Base-by-base conservation (phyloP, 2,888 invertebrate species). In the Emmelina monodactyla region DNA sequence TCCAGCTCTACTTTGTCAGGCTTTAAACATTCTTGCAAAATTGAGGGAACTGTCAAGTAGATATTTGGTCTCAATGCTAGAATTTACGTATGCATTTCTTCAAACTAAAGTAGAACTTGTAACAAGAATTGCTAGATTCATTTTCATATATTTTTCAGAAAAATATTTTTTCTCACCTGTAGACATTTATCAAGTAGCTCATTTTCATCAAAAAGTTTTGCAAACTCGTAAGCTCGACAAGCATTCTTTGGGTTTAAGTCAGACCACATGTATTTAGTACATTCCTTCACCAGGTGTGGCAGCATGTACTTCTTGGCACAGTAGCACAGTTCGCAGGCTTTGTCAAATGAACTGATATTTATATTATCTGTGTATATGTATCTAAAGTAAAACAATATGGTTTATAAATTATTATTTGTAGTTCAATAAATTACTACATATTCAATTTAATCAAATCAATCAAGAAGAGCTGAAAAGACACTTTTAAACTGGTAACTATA, bases 221-320 rank as follows among this genome's bases (percentile, higher is more conserved):
- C 92, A 76, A 93, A 93, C 58, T 93, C 92, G 55, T 91, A 92
- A 0, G 92, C 92, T 32, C 92, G 71, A 45, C 92, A 92, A 1
- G 91, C 92, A 65, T 92, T 92, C 51, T 87, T 87, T 0, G 91
- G 88, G 39, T 87, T 85, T 22, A 90, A 63, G 58, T 90, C 89
- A 1, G 88, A 87, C 91, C 92, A 92, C n/a, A 93, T 70, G 53
- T 87, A 92, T 42, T 87, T 85, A 0, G 91, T 92, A 56, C 93
- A 93, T 48, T 90, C 88, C 44, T 91, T 88, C 0, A 92, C 91
- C 6, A 93, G 78, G 61, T 88, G 87, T 0, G 92, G 92, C 36
- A 93, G 62, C 88, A 93, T 90, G 51, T 93, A 93, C 54, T 93
- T 93, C 54, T 93, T 93, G 7, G 92, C 92, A 35, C 89, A 91